These are phyloP conservation scores for Bos javanicus DNA, from an alignment of 2,113 vertebrate genomes.

Conservation along the genomic window DNA sequence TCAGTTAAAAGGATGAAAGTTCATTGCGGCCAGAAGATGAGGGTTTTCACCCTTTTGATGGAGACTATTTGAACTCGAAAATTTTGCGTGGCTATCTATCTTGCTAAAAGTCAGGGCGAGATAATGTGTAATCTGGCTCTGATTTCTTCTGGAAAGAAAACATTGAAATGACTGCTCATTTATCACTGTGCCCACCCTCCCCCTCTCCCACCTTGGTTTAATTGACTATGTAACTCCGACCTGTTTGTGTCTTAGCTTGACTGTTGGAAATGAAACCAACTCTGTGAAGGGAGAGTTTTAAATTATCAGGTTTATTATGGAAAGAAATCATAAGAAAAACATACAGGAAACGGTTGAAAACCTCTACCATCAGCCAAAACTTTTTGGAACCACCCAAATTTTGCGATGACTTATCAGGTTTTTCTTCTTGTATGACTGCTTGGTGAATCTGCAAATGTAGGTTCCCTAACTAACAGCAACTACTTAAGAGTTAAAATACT, in stretches of 20 bases:
- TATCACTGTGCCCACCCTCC: conserved; percentile 76
- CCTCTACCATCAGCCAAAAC: neutral
- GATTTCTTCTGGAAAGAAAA: conserved; percentile 86
- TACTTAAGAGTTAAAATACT: neutral
- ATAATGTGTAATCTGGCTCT: conserved; percentile 86
- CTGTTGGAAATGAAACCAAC: conserved; percentile 66
- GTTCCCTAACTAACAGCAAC: neutral
- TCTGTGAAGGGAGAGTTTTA: conserved; percentile 11
- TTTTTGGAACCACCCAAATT: neutral
- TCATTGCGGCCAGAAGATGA: neutral
- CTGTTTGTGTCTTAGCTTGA: conserved; percentile 58
- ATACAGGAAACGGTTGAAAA: neutral
- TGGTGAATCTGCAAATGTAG: neutral
- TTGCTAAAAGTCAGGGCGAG: conserved; percentile 84
- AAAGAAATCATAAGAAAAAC: neutral
- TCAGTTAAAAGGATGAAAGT: conserved; percentile 50
- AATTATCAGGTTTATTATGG: conserved; percentile 37
- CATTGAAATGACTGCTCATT: conserved; percentile 83
- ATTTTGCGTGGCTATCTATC: conserved; percentile 81
- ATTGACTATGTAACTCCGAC: conserved; percentile 69
- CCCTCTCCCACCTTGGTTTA: conserved; percentile 75
- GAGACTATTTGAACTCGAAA: conserved; percentile 78
- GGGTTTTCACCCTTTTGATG: conserved; percentile 64
- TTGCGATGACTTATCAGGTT: neutral
- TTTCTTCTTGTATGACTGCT: neutral